Percentiles rank a stretch among this genome's conserved stretches.
phyloP scores from a whole-genome alignment of 2,888 invertebrate species.

The Lymantria monacha region DNA sequence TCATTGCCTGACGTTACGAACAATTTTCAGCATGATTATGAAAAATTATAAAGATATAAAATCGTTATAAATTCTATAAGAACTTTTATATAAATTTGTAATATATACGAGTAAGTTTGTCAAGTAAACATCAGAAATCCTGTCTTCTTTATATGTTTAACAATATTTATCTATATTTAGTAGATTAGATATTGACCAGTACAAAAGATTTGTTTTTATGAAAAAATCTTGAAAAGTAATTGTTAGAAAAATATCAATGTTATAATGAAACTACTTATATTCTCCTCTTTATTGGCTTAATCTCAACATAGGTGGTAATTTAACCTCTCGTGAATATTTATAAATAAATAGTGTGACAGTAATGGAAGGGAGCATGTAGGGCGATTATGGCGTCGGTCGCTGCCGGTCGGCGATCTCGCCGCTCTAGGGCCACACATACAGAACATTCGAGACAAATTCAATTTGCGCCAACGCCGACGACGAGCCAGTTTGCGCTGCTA shows the following conservation, averaged over 20 bases:
- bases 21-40: too few species aligned
- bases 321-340: constrained; percentile 25
- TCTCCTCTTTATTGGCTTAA: constrained; percentile 18
- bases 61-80: too few species aligned
- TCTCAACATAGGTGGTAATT: constrained; percentile 29
- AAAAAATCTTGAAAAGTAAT: too few species aligned
- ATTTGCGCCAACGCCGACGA: constrained; percentile 74
- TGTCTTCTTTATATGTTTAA: too few species aligned
- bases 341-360: constrained; percentile 36
- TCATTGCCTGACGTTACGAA: too few species aligned
- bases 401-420: constrained; percentile 23
- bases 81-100: too few species aligned
- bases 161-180: too few species aligned
- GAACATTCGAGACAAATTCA: constrained; percentile 73
- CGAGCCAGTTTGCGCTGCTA: constrained; percentile 76
- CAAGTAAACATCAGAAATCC: too few species aligned
- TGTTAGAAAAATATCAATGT: background rate
- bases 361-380: constrained; percentile 39
- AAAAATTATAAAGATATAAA: too few species aligned
- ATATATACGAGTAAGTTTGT: too few species aligned
- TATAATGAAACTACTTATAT: background rate
- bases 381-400: constrained; percentile 19
- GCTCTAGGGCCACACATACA: constrained; percentile 40
- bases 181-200: too few species aligned
- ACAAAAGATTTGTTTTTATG: too few species aligned